Base-by-base conservation (phyloP, 2,113 vertebrate genomes). In the Fulica atra region DNA sequence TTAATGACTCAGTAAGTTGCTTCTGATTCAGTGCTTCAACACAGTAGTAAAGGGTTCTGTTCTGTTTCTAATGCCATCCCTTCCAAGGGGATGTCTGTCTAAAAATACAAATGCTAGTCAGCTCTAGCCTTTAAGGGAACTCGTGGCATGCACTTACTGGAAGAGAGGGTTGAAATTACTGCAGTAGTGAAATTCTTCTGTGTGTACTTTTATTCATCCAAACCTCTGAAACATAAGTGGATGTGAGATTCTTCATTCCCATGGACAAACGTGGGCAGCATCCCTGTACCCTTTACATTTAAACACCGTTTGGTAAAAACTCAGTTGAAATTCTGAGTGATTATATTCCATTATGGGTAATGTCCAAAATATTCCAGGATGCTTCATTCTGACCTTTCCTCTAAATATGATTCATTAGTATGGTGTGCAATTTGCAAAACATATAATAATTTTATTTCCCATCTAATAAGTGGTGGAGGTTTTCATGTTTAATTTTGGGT, bases 21-120 rank as follows among this genome's bases (percentile, higher is more conserved):
- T 63, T 93, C 50, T 94, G 85, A 85, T 89, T 95, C 66, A 77
- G 59, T 91, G n/a, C n/a, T 79, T 81, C 50, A 77, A 14, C 11
- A 10, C 14, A 28, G n/a, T 65, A 79, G 35, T 82, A 54, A 63
- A 70, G 57, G 28, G 6, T 57, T 94, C 31, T 80, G 20, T 78
- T 93, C 64, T 76, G 48, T 76, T 69, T 73, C n/a, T 79, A 40
- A 72, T 72, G 48, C 63, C 31, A 36, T 53, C 38, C 44, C 10
- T 79, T 84, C 53, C 2, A 2, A 53, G 78, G 54, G 28, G 12
- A 14, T 53, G 14, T 72, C 19, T 87, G 21, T 61, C 71, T 81
- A 13, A 79, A 87, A 87, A 57, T 38, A 86, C 3, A 38, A 57
- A 76, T 46, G 54, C 25, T 65, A 10, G 29, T 84, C 59, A 65